Base-by-base conservation (phyloP, 92 coral and sea anemone genomes). In the Epizoanthus ramosus region DNA sequence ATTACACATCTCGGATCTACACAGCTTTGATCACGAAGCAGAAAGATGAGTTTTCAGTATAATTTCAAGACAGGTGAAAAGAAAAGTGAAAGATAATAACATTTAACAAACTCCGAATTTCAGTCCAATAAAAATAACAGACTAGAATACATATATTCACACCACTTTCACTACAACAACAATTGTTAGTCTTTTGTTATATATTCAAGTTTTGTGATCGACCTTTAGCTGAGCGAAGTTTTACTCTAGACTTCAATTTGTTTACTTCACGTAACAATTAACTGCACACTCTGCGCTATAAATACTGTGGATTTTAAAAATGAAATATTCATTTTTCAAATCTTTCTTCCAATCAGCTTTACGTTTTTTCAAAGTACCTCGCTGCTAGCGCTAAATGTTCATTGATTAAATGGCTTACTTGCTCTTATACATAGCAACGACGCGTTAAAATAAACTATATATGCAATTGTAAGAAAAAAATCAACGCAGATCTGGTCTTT, bases 21-120 rank as follows among this genome's bases (percentile, higher is more conserved):
- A 28, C 19, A 67, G 47, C n/a, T 13, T 67, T 67, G 50, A 28
- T 67, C 50, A 41, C 72, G 39, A 33, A 65, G n/a, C 54, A 39
- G 10, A 21, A 61, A 77, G 15, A 43, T 61, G 24, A 8, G n/a
- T 76, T 76, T 76, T 76, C 28, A 3, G 19, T 22, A 37, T 61
- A 43, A 21, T 63, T 12, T 77, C 17, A 19, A 23, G 61, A 77
- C 82, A 77, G 82, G 82, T 77, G 82, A 59, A 61, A 35, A 9
- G 18, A 35, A 41, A 39, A 35, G 25, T 21, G 7, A 60, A 61
- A 60, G 33, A 60, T 60, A 41, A 75, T 19, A 22, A 61, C 47
- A 69, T 77, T 77, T 41, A 43, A 77, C 63, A 71, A 77, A 63
- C 82, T 77, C 57, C 1, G 41, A 57, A 61, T 13, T 77, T 61